Conservation (phyloP, 2,888 invertebrate species). For the Theodoxus fluviatilis region DNA sequence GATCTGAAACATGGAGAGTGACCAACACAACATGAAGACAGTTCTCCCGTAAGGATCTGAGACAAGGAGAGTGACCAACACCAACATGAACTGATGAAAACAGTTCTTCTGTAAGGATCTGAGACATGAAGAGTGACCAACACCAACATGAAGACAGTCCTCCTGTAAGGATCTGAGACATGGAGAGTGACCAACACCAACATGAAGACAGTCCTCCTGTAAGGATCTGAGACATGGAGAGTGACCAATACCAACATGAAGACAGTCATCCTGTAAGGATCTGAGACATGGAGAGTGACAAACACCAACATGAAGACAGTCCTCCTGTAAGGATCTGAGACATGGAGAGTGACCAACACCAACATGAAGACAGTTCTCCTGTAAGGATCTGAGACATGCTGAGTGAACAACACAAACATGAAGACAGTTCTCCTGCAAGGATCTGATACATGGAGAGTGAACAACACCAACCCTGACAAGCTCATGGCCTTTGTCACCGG, state of each 20-base stretch:
- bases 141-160: background rate
- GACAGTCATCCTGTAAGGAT: conserved; percentile 6
- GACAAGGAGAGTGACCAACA: background rate
- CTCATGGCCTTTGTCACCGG: background rate
- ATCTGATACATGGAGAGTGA: background rate
- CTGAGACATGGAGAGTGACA: background rate
- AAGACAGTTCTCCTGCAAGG: conserved; percentile 11
- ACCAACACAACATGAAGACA: background rate
- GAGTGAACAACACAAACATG: background rate
- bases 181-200: background rate
- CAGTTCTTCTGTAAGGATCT: conserved; percentile 13
- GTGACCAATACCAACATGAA: background rate
- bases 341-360: background rate
- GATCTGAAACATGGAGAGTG: conserved; percentile 3
- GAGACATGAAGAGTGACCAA: background rate
- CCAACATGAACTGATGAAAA: background rate
- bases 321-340: conserved; percentile 8
- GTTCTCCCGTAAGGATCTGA: conserved; percentile 8
- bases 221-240: background rate
- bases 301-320: conserved; percentile 3
- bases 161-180: conserved; percentile 3
- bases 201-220: conserved; percentile 1
- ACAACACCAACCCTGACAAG: background rate
- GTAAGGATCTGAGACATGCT: background rate
- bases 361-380: conserved; percentile 7